A percentile compares a stretch with the other conserved stretches of the same genome.
Conservation (phyloP, 1,140 invertebrate genomes). For the Amphibalanus amphitrite region DNA sequence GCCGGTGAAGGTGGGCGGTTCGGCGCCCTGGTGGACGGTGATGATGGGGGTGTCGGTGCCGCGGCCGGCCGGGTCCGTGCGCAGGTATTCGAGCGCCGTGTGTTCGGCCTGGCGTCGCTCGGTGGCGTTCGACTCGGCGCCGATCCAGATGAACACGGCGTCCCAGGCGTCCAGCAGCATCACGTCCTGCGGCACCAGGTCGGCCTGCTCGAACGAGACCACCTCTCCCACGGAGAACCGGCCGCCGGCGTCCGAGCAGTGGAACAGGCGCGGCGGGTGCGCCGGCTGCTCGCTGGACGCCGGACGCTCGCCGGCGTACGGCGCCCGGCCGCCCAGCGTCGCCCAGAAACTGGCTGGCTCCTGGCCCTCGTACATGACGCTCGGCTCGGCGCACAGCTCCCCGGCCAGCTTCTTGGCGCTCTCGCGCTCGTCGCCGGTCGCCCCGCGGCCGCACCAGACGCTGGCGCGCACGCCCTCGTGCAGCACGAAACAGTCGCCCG, state of each 20-base stretch:
- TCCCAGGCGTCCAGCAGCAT: conserved; percentile 68
- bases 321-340: conserved; percentile 34
- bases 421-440: conserved; percentile 46
- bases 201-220: conserved; percentile 59
- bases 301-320: conserved; percentile 35
- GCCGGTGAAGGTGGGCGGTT: conserved; percentile 76
- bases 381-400: conserved; percentile 18
- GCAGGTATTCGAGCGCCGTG: conserved; percentile 35
- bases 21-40: conserved; percentile 56
- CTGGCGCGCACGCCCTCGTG: conserved; percentile 35
- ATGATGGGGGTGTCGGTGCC: conserved; percentile 59
- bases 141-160: conserved; percentile 70
- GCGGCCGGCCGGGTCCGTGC: conserved; percentile 51
- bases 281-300: conserved; percentile 30
- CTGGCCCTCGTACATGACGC: conserved; percentile 31
- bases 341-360: conserved; percentile 45
- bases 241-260: conserved; percentile 41
- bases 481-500: conserved; percentile 65
- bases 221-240: conserved; percentile 52
- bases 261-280: conserved; percentile 45
- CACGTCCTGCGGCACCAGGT: conserved; percentile 61
- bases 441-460: conserved; percentile 44
- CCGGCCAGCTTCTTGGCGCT: conserved; percentile 34
- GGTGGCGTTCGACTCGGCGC: conserved; percentile 41
- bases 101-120: conserved; percentile 40